phyloP scores from a whole-genome alignment of 1,140 invertebrate species.

The Idris sp. region DNA sequence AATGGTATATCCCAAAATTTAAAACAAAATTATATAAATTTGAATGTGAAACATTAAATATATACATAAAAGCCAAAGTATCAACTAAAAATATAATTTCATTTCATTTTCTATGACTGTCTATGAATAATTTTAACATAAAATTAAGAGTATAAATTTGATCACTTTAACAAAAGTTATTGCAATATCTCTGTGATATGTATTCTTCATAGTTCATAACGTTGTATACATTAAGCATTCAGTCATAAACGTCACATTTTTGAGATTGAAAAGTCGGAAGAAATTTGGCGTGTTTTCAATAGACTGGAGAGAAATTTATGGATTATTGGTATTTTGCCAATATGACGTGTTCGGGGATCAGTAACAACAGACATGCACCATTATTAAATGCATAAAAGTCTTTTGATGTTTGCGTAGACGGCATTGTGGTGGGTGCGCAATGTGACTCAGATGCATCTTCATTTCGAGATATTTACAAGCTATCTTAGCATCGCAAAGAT shows the following conservation, averaged over 20 bases:
- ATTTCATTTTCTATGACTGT: no score
- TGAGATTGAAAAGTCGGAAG: slow-evolving; percentile 19
- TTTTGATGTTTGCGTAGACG: slow-evolving; percentile 40
- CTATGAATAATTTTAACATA: no score
- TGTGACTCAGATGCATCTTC: slow-evolving; percentile 31
- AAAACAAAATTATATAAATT: no score
- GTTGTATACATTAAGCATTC: neutral
- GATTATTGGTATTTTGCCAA: slow-evolving; percentile 38
- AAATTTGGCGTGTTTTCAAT: slow-evolving; percentile 15
- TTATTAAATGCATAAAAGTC: slow-evolving; percentile 49
- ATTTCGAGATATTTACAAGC: slow-evolving; percentile 43
- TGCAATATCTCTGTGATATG: neutral
- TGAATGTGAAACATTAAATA: no score
- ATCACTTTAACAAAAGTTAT: neutral
- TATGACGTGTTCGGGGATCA: slow-evolving; percentile 6
- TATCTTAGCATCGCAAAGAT: slow-evolving; percentile 35
- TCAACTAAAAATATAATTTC: no score
- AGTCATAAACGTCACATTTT: slow-evolving; percentile 4
- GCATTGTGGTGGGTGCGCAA: slow-evolving; percentile 2
- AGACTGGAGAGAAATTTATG: slow-evolving; percentile 7
- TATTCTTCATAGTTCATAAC: slow-evolving; percentile 1
- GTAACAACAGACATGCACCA: slow-evolving; percentile 23
- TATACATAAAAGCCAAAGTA: no score
- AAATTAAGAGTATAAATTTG: no score
- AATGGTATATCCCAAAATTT: neutral